phyloP scores from a whole-genome alignment of 2,113 vertebrate genomes.

The Rousettus leschenaultii region DNA sequence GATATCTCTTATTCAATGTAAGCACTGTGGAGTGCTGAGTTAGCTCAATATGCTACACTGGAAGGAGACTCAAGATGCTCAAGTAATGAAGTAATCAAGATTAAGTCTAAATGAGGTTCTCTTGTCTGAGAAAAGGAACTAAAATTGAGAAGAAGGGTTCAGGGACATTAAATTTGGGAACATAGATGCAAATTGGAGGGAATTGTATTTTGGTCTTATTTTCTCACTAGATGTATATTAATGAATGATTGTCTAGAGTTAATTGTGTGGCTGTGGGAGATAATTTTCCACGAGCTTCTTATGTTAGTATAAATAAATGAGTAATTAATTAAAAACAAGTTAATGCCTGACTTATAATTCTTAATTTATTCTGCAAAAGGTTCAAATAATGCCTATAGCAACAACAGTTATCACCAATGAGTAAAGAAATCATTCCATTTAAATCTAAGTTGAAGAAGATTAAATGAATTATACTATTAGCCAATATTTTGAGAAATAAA shows the following conservation, averaged over 20 bases:
- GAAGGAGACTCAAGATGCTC: background rate
- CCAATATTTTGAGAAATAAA: background rate
- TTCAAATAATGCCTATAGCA: background rate
- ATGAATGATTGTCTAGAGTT: background rate
- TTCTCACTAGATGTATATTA: background rate
- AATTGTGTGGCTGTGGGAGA: background rate
- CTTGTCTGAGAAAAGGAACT: background rate
- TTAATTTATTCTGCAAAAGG: background rate
- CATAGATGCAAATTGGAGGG: background rate
- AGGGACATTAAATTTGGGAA: background rate
- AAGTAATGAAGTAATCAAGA: background rate
- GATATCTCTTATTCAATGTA: background rate
- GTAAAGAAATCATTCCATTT: background rate
- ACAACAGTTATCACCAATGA: background rate
- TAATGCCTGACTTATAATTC: background rate
- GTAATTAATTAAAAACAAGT: background rate
- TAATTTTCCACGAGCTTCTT: background rate
- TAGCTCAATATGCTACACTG: background rate
- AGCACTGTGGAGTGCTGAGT: background rate
- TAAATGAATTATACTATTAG: background rate
- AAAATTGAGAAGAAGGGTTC: background rate
- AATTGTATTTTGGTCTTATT: background rate
- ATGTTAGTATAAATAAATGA: background rate
- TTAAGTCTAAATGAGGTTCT: background rate
- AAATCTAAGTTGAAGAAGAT: background rate